A percentile compares a stretch with the other conserved stretches of the same genome.
Conservation (phyloP, 1,140 invertebrate species). For the Drosophila asahinai region DNA sequence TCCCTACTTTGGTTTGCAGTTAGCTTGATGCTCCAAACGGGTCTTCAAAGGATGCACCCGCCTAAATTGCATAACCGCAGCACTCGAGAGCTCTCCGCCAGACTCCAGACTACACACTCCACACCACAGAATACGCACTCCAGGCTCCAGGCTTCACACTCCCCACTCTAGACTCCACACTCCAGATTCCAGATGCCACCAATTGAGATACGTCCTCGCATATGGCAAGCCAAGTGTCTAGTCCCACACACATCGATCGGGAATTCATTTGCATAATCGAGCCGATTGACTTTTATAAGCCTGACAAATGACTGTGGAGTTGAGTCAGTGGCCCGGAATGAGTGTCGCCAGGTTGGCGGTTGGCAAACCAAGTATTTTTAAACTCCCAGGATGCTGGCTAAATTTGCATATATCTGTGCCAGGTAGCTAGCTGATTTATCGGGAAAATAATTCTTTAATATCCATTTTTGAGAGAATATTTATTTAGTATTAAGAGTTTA, state of each 20-base stretch:
- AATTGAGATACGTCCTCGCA: conserved; percentile 38
- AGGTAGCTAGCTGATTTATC: neutral
- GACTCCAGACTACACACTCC: neutral
- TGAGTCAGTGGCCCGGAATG: conserved; percentile 49
- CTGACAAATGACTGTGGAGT: conserved; percentile 49
- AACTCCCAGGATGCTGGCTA: conserved; percentile 14
- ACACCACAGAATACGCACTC: neutral
- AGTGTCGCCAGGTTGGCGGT: conserved; percentile 10
- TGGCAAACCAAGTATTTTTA: conserved; percentile 19
- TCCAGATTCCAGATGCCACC: conserved; percentile 8
- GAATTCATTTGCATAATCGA: conserved; percentile 48
- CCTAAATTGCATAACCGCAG: conserved; percentile 26
- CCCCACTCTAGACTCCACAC: neutral
- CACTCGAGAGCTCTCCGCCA: neutral
- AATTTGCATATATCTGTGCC: conserved; percentile 22
- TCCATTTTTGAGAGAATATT: neutral
- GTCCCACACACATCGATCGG: conserved; percentile 29
- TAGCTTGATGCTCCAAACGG: neutral
- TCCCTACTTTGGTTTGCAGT: neutral
- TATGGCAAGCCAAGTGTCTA: conserved; percentile 32
- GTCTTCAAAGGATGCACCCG: conserved; percentile 49
- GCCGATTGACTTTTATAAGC: conserved; percentile 54
- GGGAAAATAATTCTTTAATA: neutral
- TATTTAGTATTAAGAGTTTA: neutral
- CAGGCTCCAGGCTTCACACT: too few relatives aligned